Conservation (phyloP, 2,797 vertebrate species). For the Micrastur ruficollis region DNA sequence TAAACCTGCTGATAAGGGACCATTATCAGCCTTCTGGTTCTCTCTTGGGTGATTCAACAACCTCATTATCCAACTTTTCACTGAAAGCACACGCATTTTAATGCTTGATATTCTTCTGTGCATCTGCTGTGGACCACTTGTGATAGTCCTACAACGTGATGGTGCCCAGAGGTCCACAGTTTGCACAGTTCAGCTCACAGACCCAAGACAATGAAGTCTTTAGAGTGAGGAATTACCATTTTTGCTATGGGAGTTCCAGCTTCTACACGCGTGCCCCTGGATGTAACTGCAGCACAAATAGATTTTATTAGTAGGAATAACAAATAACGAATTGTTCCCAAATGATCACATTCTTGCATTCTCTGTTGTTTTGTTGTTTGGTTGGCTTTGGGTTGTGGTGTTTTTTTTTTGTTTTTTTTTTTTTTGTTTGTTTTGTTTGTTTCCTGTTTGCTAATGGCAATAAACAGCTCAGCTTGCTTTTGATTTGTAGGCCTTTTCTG, state of each 20-base stretch:
- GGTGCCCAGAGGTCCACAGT: neutral
- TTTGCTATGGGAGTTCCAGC: neutral
- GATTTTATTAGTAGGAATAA: neutral
- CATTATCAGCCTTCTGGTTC: neutral
- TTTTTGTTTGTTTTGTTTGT: neutral
- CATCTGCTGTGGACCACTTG: neutral
- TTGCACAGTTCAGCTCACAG: neutral
- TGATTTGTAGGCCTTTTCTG: neutral
- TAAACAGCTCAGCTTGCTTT: slow-evolving; percentile 14
- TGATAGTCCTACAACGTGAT: neutral
- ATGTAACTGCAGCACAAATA: neutral
- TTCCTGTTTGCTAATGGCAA: neutral
- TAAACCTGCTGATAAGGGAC: neutral
- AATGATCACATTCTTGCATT: neutral
- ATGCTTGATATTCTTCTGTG: neutral
- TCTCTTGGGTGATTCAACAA: neutral
- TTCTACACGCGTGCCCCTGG: neutral
- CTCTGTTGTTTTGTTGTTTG: neutral
- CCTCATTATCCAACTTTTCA: neutral
- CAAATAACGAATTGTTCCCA: slow-evolving; percentile 1
- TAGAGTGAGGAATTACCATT: neutral
- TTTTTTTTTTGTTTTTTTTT: too few relatives aligned
- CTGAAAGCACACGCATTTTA: neutral
- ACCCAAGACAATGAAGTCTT: neutral
- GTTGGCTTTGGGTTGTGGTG: neutral